Conservation (phyloP, 2,888 invertebrate species). For the Pteria penguin region DNA sequence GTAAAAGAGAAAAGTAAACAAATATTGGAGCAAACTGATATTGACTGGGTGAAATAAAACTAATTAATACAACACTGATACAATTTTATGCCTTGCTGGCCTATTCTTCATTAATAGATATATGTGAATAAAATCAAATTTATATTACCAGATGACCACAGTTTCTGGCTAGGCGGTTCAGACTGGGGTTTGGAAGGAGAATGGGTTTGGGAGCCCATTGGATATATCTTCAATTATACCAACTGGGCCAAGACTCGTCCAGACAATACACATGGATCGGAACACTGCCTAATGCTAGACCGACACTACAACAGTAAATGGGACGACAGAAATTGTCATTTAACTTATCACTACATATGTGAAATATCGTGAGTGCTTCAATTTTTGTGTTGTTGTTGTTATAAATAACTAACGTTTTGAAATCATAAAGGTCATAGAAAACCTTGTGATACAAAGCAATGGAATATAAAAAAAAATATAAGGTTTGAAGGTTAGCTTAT, state of each 20-base stretch:
- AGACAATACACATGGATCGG: not conserved
- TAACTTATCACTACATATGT: not conserved
- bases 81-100: too few relatives aligned
- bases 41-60: too few relatives aligned
- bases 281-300: not conserved
- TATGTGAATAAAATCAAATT: not conserved
- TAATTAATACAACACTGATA: too few relatives aligned
- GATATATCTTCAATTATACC: not conserved
- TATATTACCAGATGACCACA: not conserved
- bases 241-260: not conserved
- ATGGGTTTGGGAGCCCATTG: not conserved
- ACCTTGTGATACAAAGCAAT: too few relatives aligned
- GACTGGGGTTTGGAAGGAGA: not conserved
- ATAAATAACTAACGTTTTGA: too few relatives aligned
- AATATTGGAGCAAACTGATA: too few relatives aligned
- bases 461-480: too few relatives aligned
- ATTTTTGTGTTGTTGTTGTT: too few relatives aligned
- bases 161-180: not conserved
- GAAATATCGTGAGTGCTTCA: not conserved
- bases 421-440: too few relatives aligned
- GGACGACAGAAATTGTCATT: not conserved
- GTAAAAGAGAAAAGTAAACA: too few relatives aligned
- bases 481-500: too few relatives aligned
- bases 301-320: not conserved
- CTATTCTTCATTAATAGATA: too few relatives aligned